Evolutionary conservation across 2,888 invertebrate species (phyloP), one percentile per base, ranked within the genome.

Genomic region (Coenonympha glycerion): DNA sequence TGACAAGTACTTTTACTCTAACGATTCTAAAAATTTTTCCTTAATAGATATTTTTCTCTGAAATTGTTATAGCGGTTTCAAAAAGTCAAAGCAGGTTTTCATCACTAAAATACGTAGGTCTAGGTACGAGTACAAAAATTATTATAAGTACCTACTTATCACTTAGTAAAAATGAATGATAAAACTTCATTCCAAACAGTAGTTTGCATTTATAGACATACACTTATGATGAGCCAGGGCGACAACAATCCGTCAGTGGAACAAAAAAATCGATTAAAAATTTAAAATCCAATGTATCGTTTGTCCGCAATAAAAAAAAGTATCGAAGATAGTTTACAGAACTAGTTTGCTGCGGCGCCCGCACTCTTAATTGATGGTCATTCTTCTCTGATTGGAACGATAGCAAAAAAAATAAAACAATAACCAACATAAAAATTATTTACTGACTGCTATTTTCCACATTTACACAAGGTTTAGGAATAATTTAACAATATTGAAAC

Each of bases 321-420:
- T 59, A 60, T 57, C 65, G 52, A 39, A 31, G 63, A 73, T 74
- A 68, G 69, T 71, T 73, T 72, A 71, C 69, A 71, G 65, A 79
- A 76, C 79, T 79, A 76, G 81, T 78, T 63, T 69, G 66, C 19
- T 41, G 44, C 53, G 73, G 79, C 78, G 76, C 79, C 76, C 75
- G 80, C 75, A 75, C 75, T 62, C 59, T 78, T 80, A 83, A 84
- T 83, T 79, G 79, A 68, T 70, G 67, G 68, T 62, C 69, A 64
- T 67, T 71, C 69, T 68, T 65, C 64, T 55, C 52, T 40, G 57
- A 54, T 55, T 55, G 69, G 61, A 80, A 59, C 62, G 82, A 65
- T 59, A 69, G 74, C 83, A 83, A 66, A 74, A 69, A 28, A 34
- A 22, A 8, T 13, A 33, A 8, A 16, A 31, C 31, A 16, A 15